These are phyloP conservation scores for Tachycineta bicolor DNA, from an alignment of 2,113 vertebrate species.

Conservation along the genomic window DNA sequence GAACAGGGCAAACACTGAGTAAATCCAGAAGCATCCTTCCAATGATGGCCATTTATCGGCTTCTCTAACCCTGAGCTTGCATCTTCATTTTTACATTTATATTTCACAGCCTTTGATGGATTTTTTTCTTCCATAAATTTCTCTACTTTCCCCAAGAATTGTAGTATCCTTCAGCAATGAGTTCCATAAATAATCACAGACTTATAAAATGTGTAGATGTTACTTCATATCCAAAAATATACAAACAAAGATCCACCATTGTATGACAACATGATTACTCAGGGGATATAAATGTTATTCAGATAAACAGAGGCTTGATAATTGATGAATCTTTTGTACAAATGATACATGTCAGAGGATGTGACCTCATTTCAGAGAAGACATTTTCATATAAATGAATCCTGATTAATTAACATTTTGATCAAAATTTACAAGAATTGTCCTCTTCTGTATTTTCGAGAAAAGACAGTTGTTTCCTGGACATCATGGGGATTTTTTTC, in stretches of 20 bases:
- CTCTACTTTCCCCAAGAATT: background rate
- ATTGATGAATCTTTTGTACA: slow-evolving; percentile 12
- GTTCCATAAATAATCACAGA: background rate
- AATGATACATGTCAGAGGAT: slow-evolving; percentile 19
- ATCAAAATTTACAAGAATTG: slow-evolving; percentile 5
- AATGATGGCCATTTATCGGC: background rate
- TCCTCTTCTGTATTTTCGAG: background rate
- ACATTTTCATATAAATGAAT: slow-evolving; percentile 32
- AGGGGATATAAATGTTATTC: slow-evolving; percentile 40
- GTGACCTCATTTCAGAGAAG: slow-evolving; percentile 36
- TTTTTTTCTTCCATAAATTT: background rate
- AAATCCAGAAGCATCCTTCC: background rate
- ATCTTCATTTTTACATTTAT: background rate
- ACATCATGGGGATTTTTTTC: background rate
- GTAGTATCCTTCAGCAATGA: background rate
- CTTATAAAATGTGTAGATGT: background rate
- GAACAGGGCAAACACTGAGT: background rate
- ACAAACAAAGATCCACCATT: background rate
- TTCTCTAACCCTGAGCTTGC: background rate
- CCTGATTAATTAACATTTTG: slow-evolving; percentile 26
- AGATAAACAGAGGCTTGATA: slow-evolving; percentile 8
- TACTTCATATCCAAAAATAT: background rate
- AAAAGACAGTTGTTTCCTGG: background rate
- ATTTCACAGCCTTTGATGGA: background rate
- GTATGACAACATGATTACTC: background rate